Conservation (phyloP, 1,140 invertebrate genomes). For the Drosophila pallidifrons region DNA sequence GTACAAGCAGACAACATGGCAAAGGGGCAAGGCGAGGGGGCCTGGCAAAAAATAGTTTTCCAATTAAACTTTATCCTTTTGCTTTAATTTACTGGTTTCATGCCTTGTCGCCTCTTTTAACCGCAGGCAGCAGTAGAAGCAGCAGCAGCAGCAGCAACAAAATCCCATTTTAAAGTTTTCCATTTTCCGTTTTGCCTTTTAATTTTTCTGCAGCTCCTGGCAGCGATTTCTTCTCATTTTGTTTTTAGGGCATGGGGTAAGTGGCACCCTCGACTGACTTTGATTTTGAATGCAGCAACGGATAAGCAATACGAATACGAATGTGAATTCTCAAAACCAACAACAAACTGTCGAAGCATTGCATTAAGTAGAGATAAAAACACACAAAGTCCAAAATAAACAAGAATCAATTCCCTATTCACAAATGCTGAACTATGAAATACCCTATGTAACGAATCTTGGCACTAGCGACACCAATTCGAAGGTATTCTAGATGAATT, state of each 20-base stretch:
- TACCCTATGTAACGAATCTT: not conserved
- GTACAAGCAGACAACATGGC: not conserved
- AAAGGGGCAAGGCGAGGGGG: conserved; percentile 1
- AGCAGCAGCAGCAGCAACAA: conserved; percentile 48
- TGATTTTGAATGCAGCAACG: conserved; percentile 46
- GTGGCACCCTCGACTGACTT: conserved; percentile 25
- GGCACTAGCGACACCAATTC: too few species aligned
- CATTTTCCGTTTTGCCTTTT: conserved; percentile 54
- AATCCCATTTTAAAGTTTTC: conserved; percentile 77
- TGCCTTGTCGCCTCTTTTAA: conserved; percentile 85
- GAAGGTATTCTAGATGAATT: too few species aligned
- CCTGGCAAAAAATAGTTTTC: conserved; percentile 83
- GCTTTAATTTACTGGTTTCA: conserved; percentile 85
- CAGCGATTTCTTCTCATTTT: conserved; percentile 67
- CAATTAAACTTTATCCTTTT: conserved; percentile 85
- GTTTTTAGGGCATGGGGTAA: conserved; percentile 31
- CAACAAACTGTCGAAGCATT: conserved; percentile 17
- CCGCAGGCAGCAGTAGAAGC: conserved; percentile 60
- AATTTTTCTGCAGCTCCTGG: conserved; percentile 27
- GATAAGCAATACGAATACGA: conserved; percentile 31
- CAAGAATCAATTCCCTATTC: not conserved
- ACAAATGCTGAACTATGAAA: conserved; percentile 32
- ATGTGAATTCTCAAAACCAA: conserved; percentile 15
- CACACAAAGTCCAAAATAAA: conserved; percentile 11
- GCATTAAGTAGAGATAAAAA: conserved; percentile 31